Conservation (phyloP, 1,140 invertebrate genomes). For the Oreohelix idahoensis region DNA sequence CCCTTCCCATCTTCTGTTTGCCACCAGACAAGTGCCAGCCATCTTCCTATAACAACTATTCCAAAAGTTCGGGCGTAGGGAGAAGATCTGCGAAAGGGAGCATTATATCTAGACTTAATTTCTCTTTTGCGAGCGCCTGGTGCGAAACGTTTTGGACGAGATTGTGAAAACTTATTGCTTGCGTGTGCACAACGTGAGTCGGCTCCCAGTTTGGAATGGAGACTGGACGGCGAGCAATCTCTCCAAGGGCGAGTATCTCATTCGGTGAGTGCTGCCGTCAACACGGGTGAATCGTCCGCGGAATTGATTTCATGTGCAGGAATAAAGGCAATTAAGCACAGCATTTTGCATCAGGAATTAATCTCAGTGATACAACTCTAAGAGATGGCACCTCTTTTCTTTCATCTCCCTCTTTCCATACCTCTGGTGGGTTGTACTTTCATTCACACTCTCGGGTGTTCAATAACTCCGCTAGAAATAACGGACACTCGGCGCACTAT, state of each 20-base stretch:
- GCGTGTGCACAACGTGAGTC: constrained; percentile 11
- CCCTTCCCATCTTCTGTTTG: background rate
- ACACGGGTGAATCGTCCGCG: constrained; percentile 18
- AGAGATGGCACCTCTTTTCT: constrained; percentile 10
- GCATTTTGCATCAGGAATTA: constrained; percentile 48
- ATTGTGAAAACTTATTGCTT: constrained; percentile 28
- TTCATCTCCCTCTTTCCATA: background rate
- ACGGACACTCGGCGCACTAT: constrained; percentile 8
- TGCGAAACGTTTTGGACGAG: constrained; percentile 8
- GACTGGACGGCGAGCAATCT: constrained; percentile 2
- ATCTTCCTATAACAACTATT: background rate
- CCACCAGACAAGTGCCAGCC: background rate
- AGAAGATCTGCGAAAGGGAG: background rate
- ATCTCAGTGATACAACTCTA: constrained; percentile 43
- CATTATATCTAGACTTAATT: background rate
- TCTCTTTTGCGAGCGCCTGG: background rate
- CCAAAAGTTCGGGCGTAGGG: background rate
- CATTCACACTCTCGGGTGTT: constrained; percentile 6
- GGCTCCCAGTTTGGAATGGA: background rate
- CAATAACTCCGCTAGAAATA: constrained; percentile 20
- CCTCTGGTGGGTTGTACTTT: constrained; percentile 10
- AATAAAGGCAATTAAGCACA: constrained; percentile 53
- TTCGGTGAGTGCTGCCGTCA: constrained; percentile 30
- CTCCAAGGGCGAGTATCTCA: constrained; percentile 25
- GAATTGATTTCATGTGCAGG: constrained; percentile 48